Evolutionary conservation across 2,888 invertebrate genomes (phyloP), one percentile per base, ranked within the genome.

Genomic region (Pseudoips prasinana): DNA sequence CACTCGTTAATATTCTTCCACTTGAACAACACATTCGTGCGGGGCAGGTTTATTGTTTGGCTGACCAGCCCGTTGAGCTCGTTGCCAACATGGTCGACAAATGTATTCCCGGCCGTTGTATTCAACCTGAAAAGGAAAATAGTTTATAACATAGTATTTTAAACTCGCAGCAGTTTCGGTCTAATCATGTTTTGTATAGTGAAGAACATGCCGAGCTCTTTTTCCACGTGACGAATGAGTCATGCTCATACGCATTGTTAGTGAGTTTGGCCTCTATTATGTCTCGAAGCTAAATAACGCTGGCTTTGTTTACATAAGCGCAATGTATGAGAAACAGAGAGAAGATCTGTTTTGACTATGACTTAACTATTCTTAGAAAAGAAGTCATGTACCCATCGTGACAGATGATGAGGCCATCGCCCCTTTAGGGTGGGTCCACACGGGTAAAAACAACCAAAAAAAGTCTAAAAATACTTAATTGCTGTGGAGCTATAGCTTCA

Each of bases 71-170:
- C 36, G 30, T 31, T 36, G 22, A 26, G 24, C 36, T 10, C 36
- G 30, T 8, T 36, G 36, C 36, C 31, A 36, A 22, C 36, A 36
- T 30, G 31, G 36, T 30, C 31, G 24, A 31, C 31, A 36, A 27
- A 36, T 10, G 19, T 30, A 36, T 19, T 35, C 36, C 1, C 6
- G 36, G 28, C 24, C 20, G 24, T 24, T 34, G 8, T 28, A 28
- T 34, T 34, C 9, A 25, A 34, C 17, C 28, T 34, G 29, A 10
- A 31, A 31, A 28, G 20, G 20, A n/a, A 7, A 20, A 20, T 20
- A 20, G 6, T 23, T 14, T 14, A 23, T 23, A 24, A 24, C 24
- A 24, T 24, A 10, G 10, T 24, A 10, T 24, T 24, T 24, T 24
- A 24, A 24, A 24, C 2, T 3, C 8, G 10, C 24, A 23, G 23